phyloP scores from a whole-genome alignment of 2,113 vertebrate species.

The Pachyramphus minor region DNA sequence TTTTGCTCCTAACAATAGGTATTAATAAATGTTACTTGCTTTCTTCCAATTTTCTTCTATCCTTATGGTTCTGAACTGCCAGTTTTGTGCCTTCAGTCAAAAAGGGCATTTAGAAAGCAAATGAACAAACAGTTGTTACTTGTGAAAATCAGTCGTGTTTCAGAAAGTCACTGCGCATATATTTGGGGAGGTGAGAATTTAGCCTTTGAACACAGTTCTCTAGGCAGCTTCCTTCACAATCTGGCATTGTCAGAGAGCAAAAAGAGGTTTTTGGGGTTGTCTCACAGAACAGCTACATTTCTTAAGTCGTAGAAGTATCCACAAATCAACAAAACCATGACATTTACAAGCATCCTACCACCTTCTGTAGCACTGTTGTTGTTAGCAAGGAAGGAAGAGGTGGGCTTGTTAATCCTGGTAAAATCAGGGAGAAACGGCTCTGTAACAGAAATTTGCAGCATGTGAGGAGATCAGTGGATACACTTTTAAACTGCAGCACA shows the following conservation, averaged over 20 bases:
- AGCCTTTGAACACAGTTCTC: background rate
- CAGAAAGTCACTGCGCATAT: background rate
- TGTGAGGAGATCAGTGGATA: background rate
- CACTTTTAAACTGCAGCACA: background rate
- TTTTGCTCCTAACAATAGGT: background rate
- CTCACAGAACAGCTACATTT: background rate
- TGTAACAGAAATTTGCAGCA: background rate
- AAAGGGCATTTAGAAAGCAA: background rate
- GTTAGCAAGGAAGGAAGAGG: background rate
- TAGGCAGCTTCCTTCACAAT: background rate
- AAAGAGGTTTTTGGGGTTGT: background rate
- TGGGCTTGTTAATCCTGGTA: background rate
- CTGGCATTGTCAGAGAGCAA: background rate
- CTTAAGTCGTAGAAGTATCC: background rate
- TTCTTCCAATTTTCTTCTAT: background rate
- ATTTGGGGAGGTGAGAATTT: slow-evolving; percentile 3
- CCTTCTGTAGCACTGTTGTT: background rate
- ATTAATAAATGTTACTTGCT: background rate
- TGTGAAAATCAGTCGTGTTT: background rate
- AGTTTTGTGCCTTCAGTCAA: background rate
- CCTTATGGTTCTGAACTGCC: background rate
- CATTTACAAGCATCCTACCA: background rate
- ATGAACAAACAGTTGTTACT: background rate
- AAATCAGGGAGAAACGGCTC: background rate
- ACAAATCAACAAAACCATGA: background rate